These are phyloP conservation scores for Exocentrus adspersus DNA, from an alignment of 2,888 invertebrate genomes.

Conservation along the genomic window DNA sequence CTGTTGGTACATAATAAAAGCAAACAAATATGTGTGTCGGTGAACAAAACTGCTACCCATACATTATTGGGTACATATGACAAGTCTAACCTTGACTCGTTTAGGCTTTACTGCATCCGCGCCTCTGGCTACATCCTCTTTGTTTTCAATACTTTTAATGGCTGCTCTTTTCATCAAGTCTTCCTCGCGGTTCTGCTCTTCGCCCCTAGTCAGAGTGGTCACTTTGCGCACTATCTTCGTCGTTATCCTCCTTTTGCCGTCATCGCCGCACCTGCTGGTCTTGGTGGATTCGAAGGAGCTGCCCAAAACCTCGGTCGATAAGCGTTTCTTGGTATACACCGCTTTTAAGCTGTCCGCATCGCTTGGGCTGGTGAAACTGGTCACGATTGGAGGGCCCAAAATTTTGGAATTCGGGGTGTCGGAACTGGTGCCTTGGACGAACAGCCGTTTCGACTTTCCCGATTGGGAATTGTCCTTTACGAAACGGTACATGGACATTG, in stretches of 20 bases:
- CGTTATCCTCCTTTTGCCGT: constrained; percentile 84
- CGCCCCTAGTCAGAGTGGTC: constrained; percentile 87
- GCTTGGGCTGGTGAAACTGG: constrained; percentile 53
- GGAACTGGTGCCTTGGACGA: constrained; percentile 75
- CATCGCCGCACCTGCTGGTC: constrained; percentile 81
- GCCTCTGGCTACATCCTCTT: constrained; percentile 66
- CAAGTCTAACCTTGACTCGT: constrained; percentile 76
- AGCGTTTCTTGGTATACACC: constrained; percentile 82
- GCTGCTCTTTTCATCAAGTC: constrained; percentile 72
- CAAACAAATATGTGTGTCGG: constrained; percentile 15
- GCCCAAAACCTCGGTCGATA: constrained; percentile 87
- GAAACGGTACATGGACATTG: constrained; percentile 79
- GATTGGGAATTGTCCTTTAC: constrained; percentile 70
- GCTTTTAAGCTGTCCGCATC: constrained; percentile 72
- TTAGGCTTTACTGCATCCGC: constrained; percentile 71
- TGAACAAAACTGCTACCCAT: neutral
- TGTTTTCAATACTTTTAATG: constrained; percentile 68
- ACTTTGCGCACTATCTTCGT: constrained; percentile 89
- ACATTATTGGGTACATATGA: constrained; percentile 9
- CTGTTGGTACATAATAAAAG: constrained; percentile 23
- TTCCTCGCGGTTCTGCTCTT: constrained; percentile 80
- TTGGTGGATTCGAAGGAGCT: constrained; percentile 86
- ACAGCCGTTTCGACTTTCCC: constrained; percentile 72
- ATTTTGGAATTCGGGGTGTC: constrained; percentile 26
- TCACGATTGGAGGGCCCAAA: constrained; percentile 59